Conservation (phyloP, 2,797 vertebrate genomes). For the Taenioides sp. region DNA sequence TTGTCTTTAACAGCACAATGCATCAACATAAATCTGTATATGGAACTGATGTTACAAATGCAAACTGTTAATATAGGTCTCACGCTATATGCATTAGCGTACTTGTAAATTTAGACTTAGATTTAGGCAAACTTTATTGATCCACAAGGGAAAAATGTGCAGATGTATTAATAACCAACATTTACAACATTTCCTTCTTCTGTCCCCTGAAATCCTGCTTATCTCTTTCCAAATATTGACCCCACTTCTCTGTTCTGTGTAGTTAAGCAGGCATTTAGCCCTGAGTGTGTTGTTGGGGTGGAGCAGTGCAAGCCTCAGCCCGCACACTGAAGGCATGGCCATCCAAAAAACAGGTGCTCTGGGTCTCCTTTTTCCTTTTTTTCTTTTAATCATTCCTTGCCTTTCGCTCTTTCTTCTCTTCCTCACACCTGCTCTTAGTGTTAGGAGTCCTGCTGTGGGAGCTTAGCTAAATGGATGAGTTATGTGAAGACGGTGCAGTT, state of each 20-base stretch:
- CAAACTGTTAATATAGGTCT: no score
- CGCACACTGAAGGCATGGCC: conserved; percentile 39
- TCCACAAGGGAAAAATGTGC: no score
- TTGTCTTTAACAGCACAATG: no score
- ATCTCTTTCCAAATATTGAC: conserved; percentile 26
- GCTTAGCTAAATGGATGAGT: conserved; percentile 28
- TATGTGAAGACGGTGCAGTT: conserved; percentile 22
- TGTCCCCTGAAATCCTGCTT: conserved; percentile 15
- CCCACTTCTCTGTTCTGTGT: conserved; percentile 26
- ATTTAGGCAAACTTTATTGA: no score
- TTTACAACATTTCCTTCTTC: neutral
- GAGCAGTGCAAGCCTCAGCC: conserved; percentile 53
- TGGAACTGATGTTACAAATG: no score
- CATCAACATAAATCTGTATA: no score
- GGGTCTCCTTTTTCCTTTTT: conserved; percentile 31
- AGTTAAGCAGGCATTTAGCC: conserved; percentile 49
- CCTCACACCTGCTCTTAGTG: conserved; percentile 68
- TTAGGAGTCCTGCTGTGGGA: conserved; percentile 51
- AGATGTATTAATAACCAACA: neutral
- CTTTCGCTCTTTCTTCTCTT: conserved; percentile 49
- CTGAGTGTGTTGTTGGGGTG: conserved; percentile 49
- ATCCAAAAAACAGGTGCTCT: conserved; percentile 70
- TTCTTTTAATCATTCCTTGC: conserved; percentile 51
- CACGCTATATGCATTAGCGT: no score
- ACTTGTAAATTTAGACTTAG: no score